Percentiles rank a stretch among this genome's conserved stretches.
phyloP scores from a whole-genome alignment of 2,113 vertebrate species.

The Tachuris rubrigastra region DNA sequence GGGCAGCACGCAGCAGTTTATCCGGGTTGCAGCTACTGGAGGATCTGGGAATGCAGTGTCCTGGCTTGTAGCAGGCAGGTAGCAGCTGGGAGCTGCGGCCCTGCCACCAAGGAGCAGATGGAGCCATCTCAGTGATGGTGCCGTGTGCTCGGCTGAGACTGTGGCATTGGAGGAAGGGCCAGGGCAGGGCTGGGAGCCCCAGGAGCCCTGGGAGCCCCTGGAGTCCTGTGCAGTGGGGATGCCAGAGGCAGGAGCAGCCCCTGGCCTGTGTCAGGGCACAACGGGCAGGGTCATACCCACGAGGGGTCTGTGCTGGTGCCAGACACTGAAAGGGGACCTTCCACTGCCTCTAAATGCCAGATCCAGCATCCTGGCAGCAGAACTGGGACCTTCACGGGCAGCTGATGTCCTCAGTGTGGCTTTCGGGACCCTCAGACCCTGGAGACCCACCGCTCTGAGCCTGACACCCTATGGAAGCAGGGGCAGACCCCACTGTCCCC shows the following conservation, averaged over 20 bases:
- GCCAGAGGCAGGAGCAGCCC: not conserved
- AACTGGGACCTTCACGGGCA: not conserved
- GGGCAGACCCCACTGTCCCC: not conserved
- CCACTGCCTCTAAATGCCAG: rapidly evolving
- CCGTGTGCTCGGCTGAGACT: rapidly evolving
- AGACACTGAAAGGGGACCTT: rapidly evolving
- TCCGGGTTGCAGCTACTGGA: not conserved
- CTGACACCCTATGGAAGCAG: not conserved
- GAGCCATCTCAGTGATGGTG: not conserved
- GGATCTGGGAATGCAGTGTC: not conserved
- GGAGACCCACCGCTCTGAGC: not conserved
- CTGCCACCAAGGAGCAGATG: not conserved
- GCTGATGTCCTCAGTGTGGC: rapidly evolving
- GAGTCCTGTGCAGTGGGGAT: not conserved
- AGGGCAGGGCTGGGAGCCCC: not conserved
- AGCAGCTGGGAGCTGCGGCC: rapidly evolving
- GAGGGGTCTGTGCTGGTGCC: not conserved
- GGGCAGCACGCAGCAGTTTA: not conserved
- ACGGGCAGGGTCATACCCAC: rapidly evolving
- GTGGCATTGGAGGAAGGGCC: rapidly evolving
- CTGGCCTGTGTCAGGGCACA: not conserved
- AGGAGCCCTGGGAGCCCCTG: not conserved
- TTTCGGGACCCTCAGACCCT: not conserved
- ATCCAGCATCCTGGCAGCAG: not conserved
- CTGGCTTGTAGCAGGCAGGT: not conserved